Evolutionary conservation across 2,888 invertebrate species (phyloP).

Genomic region (Bimastos eiseni): DNA sequence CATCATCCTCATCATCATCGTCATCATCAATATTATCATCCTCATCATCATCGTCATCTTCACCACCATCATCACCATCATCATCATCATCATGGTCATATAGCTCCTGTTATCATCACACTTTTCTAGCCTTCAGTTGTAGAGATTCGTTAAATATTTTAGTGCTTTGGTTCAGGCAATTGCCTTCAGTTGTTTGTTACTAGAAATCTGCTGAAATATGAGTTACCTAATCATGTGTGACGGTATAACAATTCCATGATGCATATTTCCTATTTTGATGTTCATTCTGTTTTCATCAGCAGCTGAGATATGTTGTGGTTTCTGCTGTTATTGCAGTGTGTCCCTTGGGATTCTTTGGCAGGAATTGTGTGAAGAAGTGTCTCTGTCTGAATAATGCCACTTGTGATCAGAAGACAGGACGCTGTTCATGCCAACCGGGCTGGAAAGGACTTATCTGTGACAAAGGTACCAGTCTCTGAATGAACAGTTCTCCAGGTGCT

Average conservation of each 20-base stretch:
- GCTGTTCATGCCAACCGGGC: constrained; percentile 49
- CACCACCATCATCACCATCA: too few relatives aligned
- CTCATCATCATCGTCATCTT: too few relatives aligned
- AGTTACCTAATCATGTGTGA: neutral
- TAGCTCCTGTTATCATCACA: neutral
- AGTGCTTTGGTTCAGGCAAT: neutral
- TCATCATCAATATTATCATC: too few relatives aligned
- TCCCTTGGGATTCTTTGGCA: constrained; percentile 18
- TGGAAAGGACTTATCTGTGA: constrained; percentile 52
- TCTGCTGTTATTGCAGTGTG: neutral
- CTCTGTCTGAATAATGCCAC: constrained; percentile 39
- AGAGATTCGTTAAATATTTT: neutral
- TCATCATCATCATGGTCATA: too few relatives aligned
- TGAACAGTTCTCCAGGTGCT: too few relatives aligned
- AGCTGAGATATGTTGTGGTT: neutral
- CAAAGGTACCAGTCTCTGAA: constrained; percentile 30
- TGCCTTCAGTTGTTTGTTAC: neutral
- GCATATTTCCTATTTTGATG: neutral
- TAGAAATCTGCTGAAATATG: neutral
- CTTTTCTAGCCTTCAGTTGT: neutral
- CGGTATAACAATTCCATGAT: neutral
- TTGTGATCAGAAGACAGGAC: constrained; percentile 47
- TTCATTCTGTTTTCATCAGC: neutral
- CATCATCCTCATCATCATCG: too few relatives aligned
- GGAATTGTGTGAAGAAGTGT: constrained; percentile 39